Percentiles rank a stretch among this genome's conserved stretches.
Evolutionary conservation across 2,888 invertebrate species (phyloP).

Genomic region (Muscina levida): DNA sequence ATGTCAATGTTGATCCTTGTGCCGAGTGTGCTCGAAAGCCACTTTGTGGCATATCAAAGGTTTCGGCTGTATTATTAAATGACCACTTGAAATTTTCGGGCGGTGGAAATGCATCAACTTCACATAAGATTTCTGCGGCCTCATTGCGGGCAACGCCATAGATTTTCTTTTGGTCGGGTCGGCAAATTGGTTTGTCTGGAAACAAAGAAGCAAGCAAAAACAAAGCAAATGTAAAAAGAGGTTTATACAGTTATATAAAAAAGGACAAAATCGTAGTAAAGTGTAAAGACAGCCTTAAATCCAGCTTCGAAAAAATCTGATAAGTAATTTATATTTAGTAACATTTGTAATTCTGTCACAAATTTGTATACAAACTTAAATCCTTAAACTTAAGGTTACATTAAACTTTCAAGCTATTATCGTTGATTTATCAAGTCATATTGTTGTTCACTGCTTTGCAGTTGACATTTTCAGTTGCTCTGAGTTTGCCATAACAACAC

Average conservation of each 20-base stretch:
- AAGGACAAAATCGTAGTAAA: slow-evolving; percentile 51
- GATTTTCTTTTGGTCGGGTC: slow-evolving; percentile 86
- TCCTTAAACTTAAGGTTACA: no score
- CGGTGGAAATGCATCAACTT: slow-evolving; percentile 91
- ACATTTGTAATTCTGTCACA: no score
- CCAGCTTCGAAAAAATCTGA: no score
- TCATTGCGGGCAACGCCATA: slow-evolving; percentile 92
- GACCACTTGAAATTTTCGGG: slow-evolving; percentile 93
- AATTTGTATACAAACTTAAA: no score
- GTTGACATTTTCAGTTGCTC: no score
- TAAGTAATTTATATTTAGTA: no score
- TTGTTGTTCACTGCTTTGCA: no score
- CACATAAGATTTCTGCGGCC: slow-evolving; percentile 88
- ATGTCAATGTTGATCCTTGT: slow-evolving; percentile 85
- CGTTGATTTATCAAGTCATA: no score
- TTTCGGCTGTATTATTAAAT: slow-evolving; percentile 93
- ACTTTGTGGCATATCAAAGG: slow-evolving; percentile 86
- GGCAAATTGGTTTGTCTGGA: slow-evolving; percentile 92
- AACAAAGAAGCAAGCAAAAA: slow-evolving; percentile 63
- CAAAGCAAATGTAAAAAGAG: slow-evolving; percentile 17
- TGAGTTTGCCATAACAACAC: no score
- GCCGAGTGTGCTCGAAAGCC: slow-evolving; percentile 83
- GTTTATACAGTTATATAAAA: neutral
- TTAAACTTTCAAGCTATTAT: no score
- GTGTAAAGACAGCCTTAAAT: neutral